phyloP scores from a whole-genome alignment of 2,888 invertebrate species.

The Scaeva pyrastri region DNA sequence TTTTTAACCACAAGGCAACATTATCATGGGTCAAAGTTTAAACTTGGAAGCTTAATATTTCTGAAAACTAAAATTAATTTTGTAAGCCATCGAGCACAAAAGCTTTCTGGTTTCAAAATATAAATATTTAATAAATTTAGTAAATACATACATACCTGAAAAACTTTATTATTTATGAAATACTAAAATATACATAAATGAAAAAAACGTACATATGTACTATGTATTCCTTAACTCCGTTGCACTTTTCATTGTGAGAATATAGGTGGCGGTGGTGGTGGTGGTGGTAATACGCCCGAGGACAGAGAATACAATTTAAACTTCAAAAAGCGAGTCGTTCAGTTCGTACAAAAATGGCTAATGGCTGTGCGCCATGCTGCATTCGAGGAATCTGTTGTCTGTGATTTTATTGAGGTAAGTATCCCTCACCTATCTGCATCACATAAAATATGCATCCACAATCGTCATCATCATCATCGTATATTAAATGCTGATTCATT shows the following conservation, averaged over 20 bases:
- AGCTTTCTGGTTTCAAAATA: too few relatives aligned
- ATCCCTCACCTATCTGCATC: too few relatives aligned
- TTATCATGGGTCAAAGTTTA: too few relatives aligned
- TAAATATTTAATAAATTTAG: too few relatives aligned
- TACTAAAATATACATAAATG: too few relatives aligned
- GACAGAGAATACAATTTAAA: constrained; percentile 88
- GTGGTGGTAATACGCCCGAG: constrained; percentile 83
- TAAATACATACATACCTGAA: too few relatives aligned
- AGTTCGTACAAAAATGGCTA: constrained; percentile 91
- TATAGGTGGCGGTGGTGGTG: constrained; percentile 79
- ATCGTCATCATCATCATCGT: not conserved
- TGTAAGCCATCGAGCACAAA: too few relatives aligned
- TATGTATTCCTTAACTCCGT: constrained; percentile 83
- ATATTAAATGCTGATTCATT: constrained; percentile 4
- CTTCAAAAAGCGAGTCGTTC: constrained; percentile 90
- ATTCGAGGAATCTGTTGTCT: constrained; percentile 89
- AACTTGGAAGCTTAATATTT: too few relatives aligned
- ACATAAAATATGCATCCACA: not conserved
- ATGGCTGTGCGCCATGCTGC: constrained; percentile 89
- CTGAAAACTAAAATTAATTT: too few relatives aligned
- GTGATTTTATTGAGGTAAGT: constrained; percentile 88
- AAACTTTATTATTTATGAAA: not conserved
- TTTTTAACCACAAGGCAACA: too few relatives aligned
- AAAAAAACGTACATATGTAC: too few relatives aligned
- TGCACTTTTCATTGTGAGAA: constrained; percentile 86